These are phyloP conservation scores for Ceyx melanurus DNA, from an alignment of 2,113 vertebrate genomes.

Conservation along the genomic window DNA sequence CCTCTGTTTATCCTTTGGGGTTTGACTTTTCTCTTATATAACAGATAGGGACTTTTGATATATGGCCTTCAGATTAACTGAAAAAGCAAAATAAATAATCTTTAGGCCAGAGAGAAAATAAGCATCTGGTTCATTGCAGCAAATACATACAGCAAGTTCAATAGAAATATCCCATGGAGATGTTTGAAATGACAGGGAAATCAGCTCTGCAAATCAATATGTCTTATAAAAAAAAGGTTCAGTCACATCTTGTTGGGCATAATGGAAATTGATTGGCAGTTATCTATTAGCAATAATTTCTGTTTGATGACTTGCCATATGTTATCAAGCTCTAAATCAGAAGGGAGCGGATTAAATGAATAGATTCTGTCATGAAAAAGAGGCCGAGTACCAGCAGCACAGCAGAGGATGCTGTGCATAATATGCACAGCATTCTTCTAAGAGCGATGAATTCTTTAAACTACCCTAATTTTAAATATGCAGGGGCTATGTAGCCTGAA, in stretches of 20 bases:
- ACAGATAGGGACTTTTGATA: conserved; percentile 18
- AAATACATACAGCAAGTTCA: conserved; percentile 3
- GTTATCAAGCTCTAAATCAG: conserved; percentile 55
- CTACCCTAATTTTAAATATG: conserved; percentile 37
- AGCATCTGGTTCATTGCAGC: conserved; percentile 34
- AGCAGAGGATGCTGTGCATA: not conserved
- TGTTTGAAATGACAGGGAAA: conserved; percentile 59
- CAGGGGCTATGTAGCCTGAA: conserved; percentile 9
- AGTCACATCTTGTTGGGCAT: conserved; percentile 58
- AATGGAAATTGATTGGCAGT: conserved; percentile 70
- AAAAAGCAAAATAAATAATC: conserved; percentile 53
- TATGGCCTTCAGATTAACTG: conserved; percentile 42
- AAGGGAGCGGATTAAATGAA: conserved; percentile 25
- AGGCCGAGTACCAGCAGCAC: not conserved
- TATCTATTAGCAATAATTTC: conserved; percentile 69
- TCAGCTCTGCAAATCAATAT: conserved; percentile 22
- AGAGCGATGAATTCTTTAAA: conserved; percentile 46
- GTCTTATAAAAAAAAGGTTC: conserved; percentile 5
- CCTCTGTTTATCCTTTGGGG: not conserved
- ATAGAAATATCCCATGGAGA: conserved; percentile 46
- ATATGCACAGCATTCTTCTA: not conserved
- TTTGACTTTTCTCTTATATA: conserved; percentile 18
- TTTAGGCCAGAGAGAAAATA: conserved; percentile 33
- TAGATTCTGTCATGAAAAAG: conserved; percentile 44
- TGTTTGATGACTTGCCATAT: conserved; percentile 67